Conservation (phyloP, 1,140 invertebrate species). For the Belonocnema kinseyi region DNA sequence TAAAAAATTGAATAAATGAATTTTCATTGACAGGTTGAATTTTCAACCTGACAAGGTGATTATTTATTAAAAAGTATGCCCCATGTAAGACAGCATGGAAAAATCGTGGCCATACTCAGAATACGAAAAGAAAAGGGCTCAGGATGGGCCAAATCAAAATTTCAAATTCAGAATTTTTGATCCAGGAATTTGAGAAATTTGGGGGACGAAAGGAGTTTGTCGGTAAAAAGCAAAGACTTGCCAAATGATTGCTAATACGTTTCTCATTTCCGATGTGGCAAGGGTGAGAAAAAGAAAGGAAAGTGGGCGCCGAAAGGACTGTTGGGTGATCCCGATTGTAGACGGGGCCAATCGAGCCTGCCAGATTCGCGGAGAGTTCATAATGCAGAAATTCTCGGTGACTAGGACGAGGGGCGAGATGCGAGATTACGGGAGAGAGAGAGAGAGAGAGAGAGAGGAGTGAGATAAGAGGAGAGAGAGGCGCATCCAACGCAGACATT, state of each 20-base stretch:
- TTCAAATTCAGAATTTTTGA: too few relatives aligned
- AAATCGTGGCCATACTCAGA: too few relatives aligned
- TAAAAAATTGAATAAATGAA: too few relatives aligned
- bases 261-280: conserved; percentile 21
- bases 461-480: conserved; percentile 52
- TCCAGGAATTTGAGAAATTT: not conserved
- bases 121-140: too few relatives aligned
- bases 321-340: conserved; percentile 18
- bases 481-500: conserved; percentile 70
- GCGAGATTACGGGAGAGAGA: conserved; percentile 21
- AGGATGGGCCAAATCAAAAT: too few relatives aligned
- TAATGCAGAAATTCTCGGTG: conserved; percentile 29
- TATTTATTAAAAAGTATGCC: too few relatives aligned
- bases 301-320: conserved; percentile 13
- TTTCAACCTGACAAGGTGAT: too few relatives aligned
- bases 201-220: not conserved
- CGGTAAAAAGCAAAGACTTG: conserved; percentile 27
- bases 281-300: conserved; percentile 19
- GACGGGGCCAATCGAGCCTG: not conserved
- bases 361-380: conserved; percentile 27
- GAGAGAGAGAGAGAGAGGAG: conserved; percentile 37
- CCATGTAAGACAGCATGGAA: too few relatives aligned
- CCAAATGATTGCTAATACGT: conserved; percentile 29
- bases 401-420: conserved; percentile 20
- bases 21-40: too few relatives aligned